Base-by-base conservation (phyloP, 2,888 invertebrate species). In the Phaedon cochleariae region DNA sequence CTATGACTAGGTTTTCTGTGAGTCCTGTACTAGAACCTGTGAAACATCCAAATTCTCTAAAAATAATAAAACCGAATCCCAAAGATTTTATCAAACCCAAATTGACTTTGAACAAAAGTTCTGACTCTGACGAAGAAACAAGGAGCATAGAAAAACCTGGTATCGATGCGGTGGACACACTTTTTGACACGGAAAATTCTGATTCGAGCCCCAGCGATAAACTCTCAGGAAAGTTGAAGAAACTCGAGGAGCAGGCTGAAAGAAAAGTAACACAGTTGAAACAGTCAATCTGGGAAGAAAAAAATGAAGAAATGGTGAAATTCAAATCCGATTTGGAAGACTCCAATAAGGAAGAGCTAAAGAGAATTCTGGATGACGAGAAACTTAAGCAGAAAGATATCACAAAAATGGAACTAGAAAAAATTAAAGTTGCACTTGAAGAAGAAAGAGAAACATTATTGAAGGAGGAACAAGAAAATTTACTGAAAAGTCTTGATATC, bases 51-150 rank as follows among this genome's bases (percentile, higher is more conserved):
- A 73, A 70, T 49, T 73, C 74, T 64, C 73, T 82, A 61, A 87
- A 88, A 45, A 77, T 88, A 1, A 80, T 89, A 0, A 86, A 87
- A 60, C 88, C 88, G 0, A 86, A 88, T 6, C 86, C 88, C 0
- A 85, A 83, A 0, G 88, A 88, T 71, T 89, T 88, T 72, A 86
- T 88, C 59, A 87, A 87, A 73, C 87, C 87, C 0, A 87, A 86
- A 69, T 77, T 88, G 0, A 88, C 87, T 70, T 85, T 86, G 67
- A 87, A 85, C 84, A 69, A 73, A 74, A 73, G 79, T 17, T 81
- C 82, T 0, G 84, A 84, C 65, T 75, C 84, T 79, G 88, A 81
- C 83, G 88, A 78, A 83, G 87, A 79, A 81, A 87, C 86, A 80
- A 79, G 76, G 68, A 79, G 79, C 61, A 65, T 79, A 29, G 79